These are phyloP conservation scores for Tetrao urogallus DNA, from an alignment of 2,113 vertebrate genomes.

Conservation along the genomic window DNA sequence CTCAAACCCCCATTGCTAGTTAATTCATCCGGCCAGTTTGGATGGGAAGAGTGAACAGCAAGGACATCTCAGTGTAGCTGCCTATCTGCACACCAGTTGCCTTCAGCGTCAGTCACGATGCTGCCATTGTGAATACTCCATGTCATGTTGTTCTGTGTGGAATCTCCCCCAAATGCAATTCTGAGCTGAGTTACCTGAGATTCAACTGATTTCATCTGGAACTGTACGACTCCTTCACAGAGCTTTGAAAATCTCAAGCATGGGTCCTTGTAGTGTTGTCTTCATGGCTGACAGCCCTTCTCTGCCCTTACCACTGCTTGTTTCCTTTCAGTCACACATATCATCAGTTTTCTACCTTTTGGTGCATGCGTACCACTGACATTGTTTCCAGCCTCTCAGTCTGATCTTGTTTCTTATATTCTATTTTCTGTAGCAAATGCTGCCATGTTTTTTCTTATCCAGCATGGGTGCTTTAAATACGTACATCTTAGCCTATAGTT, in stretches of 20 bases:
- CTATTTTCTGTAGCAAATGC: neutral
- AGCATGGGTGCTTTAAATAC: neutral
- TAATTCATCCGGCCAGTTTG: neutral
- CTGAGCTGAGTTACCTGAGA: neutral
- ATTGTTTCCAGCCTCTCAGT: neutral
- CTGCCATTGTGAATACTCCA: neutral
- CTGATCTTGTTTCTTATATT: neutral
- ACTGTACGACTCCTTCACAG: neutral
- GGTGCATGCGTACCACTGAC: neutral
- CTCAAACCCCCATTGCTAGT: neutral
- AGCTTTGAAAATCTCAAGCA: neutral
- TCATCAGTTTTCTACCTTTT: neutral
- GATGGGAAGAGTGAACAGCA: neutral
- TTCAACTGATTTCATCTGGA: neutral
- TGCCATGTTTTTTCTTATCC: neutral
- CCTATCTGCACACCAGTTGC: neutral
- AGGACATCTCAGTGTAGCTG: neutral
- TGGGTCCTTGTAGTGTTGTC: neutral
- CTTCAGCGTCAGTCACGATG: neutral
- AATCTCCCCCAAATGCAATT: neutral
- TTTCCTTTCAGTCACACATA: constrained; percentile 24
- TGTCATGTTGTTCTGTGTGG: neutral
- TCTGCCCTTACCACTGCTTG: neutral
- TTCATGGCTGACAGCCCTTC: constrained; percentile 4
- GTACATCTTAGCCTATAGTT: neutral